phyloP scores from a whole-genome alignment of 2,113 vertebrate species.

The Anguilla rostrata region DNA sequence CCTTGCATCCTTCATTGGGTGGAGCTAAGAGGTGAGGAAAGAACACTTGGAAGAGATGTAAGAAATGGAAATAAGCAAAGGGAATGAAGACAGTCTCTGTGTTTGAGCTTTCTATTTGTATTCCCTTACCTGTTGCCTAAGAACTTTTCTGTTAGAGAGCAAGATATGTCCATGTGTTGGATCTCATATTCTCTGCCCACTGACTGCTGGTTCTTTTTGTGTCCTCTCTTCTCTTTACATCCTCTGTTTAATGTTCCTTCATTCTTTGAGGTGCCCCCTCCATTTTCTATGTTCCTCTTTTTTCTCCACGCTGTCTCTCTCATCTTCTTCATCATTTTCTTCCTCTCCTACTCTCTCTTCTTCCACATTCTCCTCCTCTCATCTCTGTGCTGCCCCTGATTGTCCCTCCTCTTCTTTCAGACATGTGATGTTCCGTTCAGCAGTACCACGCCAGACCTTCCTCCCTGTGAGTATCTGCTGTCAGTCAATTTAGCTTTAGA shows the following conservation, averaged over 20 bases:
- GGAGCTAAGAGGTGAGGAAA: too few species aligned
- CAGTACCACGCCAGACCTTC: slow-evolving; percentile 72
- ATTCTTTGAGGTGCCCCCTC: slow-evolving; percentile 13
- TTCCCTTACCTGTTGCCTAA: slow-evolving; percentile 15
- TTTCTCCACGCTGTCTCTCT: background rate
- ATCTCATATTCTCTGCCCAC: background rate
- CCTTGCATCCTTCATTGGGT: too few species aligned
- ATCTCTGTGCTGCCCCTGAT: slow-evolving; percentile 18
- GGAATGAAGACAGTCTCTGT: background rate
- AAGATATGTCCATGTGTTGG: background rate
- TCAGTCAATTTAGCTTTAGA: slow-evolving; percentile 44
- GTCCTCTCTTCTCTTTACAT: background rate
- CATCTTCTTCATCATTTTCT: background rate
- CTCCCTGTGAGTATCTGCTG: slow-evolving; percentile 73
- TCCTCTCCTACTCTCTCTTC: slow-evolving; percentile 27
- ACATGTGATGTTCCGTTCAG: slow-evolving; percentile 73
- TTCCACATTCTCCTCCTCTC: slow-evolving; percentile 14
- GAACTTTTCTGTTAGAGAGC: background rate
- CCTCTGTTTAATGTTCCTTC: slow-evolving; percentile 37
- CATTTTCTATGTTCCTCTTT: background rate
- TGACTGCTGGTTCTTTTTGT: background rate
- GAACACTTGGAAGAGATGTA: too few species aligned
- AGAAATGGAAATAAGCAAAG: too few species aligned
- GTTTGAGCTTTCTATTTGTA: slow-evolving; percentile 29
- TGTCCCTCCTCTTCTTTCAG: slow-evolving; percentile 48